Conservation (phyloP, 2,113 vertebrate species). For the Heptranchias perlo region DNA sequence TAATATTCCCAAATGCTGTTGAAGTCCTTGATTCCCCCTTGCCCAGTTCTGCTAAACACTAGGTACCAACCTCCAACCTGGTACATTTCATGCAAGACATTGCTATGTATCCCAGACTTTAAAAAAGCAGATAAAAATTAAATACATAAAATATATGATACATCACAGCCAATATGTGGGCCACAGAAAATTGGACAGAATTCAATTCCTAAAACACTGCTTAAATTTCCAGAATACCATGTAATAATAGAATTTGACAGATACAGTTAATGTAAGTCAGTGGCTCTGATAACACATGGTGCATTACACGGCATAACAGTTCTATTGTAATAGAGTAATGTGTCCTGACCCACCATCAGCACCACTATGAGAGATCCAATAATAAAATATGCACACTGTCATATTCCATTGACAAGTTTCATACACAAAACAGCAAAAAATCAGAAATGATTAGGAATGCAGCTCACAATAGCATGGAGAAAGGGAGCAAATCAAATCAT, state of each 20-base stretch:
- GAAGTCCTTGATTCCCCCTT: background rate
- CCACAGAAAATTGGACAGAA: background rate
- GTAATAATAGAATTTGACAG: background rate
- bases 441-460: background rate
- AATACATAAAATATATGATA: background rate
- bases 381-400: background rate
- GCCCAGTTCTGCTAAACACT: background rate
- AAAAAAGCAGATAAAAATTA: background rate
- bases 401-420: background rate
- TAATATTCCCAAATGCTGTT: background rate
- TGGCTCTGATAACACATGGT: background rate
- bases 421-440: background rate
- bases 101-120: background rate
- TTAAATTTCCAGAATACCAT: background rate
- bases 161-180: background rate
- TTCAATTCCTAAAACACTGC: background rate
- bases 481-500: background rate
- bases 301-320: background rate
- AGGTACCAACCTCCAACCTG: background rate
- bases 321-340: background rate
- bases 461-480: background rate
- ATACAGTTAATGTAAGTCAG: background rate
- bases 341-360: background rate
- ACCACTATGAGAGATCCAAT: background rate
- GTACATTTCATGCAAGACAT: background rate